Percentiles rank a stretch among this genome's conserved stretches.
Evolutionary conservation across 2,113 vertebrate species (phyloP).

Genomic region (Pangasianodon gigas): DNA sequence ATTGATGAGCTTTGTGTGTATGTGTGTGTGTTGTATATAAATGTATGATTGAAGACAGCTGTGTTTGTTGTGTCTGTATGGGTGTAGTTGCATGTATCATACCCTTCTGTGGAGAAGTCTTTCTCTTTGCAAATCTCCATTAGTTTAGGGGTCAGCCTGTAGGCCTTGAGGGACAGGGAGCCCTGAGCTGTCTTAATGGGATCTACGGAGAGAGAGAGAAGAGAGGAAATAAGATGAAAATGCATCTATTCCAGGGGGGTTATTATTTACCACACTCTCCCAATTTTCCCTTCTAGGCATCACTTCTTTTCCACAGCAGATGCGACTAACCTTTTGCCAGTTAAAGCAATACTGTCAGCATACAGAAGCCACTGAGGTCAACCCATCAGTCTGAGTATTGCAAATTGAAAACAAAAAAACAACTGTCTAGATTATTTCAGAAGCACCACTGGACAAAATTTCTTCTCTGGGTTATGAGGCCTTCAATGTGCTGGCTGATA

Average conservation of each 20-base stretch:
- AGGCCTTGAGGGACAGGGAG: constrained; percentile 84
- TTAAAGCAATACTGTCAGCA: not conserved
- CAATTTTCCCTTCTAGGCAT: not conserved
- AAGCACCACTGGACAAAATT: not conserved
- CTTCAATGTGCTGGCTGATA: constrained; percentile 8
- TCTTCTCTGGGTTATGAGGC: constrained; percentile 23
- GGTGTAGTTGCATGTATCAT: constrained; percentile 39
- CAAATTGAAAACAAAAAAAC: not conserved
- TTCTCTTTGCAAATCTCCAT: constrained; percentile 92
- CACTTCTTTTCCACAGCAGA: not conserved
- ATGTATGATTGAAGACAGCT: not conserved
- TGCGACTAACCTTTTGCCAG: not conserved
- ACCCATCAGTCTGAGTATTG: not conserved
- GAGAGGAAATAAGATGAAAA: not conserved
- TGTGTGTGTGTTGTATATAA: not conserved
- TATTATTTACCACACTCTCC: not conserved
- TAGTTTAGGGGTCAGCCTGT: constrained; percentile 85
- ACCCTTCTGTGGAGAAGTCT: constrained; percentile 89
- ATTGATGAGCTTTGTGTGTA: not conserved
- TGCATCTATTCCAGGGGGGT: not conserved
- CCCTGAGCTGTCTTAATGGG: constrained; percentile 87
- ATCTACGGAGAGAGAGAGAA: constrained; percentile 67
- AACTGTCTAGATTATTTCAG: not conserved
- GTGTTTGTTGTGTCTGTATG: not conserved
- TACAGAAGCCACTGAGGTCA: not conserved